Base-by-base conservation (phyloP, 2,888 invertebrate genomes). In the Microctonus hyperodae region DNA sequence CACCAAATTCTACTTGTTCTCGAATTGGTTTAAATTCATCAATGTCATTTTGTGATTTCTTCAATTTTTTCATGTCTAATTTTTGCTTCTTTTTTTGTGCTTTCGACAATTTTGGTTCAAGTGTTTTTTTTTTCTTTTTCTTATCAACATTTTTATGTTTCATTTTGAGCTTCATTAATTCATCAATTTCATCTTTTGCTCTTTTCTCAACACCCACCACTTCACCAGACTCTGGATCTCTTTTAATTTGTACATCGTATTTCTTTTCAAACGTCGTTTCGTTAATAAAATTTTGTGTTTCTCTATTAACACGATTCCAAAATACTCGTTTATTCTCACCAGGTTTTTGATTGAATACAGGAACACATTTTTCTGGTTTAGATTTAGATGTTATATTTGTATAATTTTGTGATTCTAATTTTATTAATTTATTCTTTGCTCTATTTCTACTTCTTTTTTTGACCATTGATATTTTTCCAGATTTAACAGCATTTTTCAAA, bases 1-100 rank as follows among this genome's bases (percentile, higher is more conserved):
- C 94, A 0, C 94, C 94, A 85, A 94, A 94, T 77, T 87, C 80
- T 23, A 94, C 86, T 56, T 86, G 85, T 82, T 94, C 94, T 57
- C 72, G 72, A 28, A 81, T 79, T 13, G 75, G 86, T 68, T 84
- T 84, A 77, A 88, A 88, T 60, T 89, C 88, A 40, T 86, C 84
- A 1, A 78, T 72, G 64, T 80, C 76, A 23, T 82, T 78, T 48
- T 81, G 75, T 58, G 78, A 63, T 74, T 84, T 81, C 76, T 86
- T 83, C 48, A 85, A 77, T 75, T 87, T 87, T 69, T 87, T 87
- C 7, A 82, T 79, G 31, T 85, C 83, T 55, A 86, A 81, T 76
- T 88, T 90, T 20, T 85, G 81, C 44, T 86, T 85, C 22, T 85
- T 84, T 71, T 88, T 88, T 75, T 89, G 88, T 11, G 84, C 83